Conservation (phyloP, 2,113 vertebrate species). For the Cisticola juncidis region DNA sequence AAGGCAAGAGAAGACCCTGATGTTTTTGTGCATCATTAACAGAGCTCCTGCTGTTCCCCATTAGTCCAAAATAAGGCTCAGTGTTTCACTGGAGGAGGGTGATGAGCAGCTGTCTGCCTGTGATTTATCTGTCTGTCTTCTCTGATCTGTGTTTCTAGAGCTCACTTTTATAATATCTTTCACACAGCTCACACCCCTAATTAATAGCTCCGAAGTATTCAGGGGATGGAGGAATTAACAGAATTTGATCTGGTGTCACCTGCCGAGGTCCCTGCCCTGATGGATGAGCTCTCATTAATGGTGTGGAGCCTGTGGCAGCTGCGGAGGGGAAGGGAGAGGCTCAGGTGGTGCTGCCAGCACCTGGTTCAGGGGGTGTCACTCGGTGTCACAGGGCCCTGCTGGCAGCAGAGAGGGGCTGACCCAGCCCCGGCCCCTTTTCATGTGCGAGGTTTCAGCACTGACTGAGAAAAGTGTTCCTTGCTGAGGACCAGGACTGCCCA, state of each 20-base stretch:
- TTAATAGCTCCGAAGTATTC: neutral
- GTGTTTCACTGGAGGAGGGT: neutral
- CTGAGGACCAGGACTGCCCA: neutral
- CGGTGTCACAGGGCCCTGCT: accelerated
- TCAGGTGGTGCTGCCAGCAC: neutral
- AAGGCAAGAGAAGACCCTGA: neutral
- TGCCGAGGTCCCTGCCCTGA: neutral
- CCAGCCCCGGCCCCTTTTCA: neutral
- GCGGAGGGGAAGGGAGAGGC: neutral
- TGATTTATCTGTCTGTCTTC: neutral
- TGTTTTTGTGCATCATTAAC: neutral
- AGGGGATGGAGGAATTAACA: neutral
- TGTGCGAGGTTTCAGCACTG: accelerated
- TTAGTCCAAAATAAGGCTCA: neutral
- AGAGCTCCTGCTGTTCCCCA: neutral
- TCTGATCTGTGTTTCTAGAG: neutral
- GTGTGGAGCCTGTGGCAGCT: neutral
- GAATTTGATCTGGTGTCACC: neutral
- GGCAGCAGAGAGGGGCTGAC: accelerated
- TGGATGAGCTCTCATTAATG: neutral
- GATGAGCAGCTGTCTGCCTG: neutral
- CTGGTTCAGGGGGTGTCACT: accelerated
- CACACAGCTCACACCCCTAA: neutral
- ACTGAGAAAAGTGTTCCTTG: accelerated
- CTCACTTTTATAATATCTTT: neutral